A percentile compares a stretch with the other conserved stretches of the same genome.
Conservation (phyloP, 2,113 vertebrate genomes). For the Dipodomys stephensi region DNA sequence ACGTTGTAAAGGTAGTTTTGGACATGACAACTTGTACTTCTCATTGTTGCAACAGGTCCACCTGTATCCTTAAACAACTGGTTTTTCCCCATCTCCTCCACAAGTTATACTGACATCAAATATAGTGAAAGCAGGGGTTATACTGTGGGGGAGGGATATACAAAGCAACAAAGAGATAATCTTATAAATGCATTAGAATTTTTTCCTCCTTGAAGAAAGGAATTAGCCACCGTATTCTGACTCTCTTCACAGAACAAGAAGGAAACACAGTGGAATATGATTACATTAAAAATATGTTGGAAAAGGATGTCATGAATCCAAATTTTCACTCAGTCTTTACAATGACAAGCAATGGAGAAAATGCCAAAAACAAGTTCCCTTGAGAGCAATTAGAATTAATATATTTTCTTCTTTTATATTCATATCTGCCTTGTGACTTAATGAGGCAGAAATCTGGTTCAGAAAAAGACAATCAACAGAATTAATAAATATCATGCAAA, state of each 20-base stretch:
- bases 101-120: no score
- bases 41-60: no score
- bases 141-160: no score
- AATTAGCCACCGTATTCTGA: conserved; percentile 51
- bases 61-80: no score
- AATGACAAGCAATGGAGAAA: conserved; percentile 55
- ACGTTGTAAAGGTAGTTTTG: no score
- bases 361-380: conserved; percentile 53
- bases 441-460: conserved; percentile 30
- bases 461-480: conserved; percentile 21
- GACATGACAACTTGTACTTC: no score
- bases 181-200: no score
- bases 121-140: no score
- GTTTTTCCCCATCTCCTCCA: no score
- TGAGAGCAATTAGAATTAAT: conserved; percentile 62
- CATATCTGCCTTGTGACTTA: conserved; percentile 36
- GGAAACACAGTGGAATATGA: conserved; percentile 58
- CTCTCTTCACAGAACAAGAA: conserved; percentile 67
- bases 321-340: conserved; percentile 69
- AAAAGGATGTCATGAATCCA: conserved; percentile 74
- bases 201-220: conserved; percentile 59
- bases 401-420: conserved; percentile 29
- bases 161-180: no score
- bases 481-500: background rate
- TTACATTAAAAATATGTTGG: conserved; percentile 73